Evolutionary conservation across 2,888 invertebrate species (phyloP).

Genomic region (Tetheella fluctuosa): DNA sequence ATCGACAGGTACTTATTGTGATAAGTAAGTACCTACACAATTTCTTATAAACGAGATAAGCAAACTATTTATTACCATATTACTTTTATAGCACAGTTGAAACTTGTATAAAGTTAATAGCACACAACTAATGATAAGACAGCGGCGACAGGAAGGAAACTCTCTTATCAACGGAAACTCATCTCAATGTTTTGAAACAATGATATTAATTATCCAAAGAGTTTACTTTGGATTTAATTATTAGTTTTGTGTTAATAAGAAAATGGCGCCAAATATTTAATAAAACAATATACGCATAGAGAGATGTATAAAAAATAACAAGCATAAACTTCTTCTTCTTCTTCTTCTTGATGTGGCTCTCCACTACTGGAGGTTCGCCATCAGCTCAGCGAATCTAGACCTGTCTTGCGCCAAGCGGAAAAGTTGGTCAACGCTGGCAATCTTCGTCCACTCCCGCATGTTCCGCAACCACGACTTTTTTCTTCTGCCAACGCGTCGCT

Average conservation of each 20-base stretch:
- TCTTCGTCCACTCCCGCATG: no score
- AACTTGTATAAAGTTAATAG: conserved; percentile 18
- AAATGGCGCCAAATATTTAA: not conserved
- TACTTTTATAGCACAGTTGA: not conserved
- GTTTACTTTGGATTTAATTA: conserved; percentile 10
- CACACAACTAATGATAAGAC: conserved; percentile 35
- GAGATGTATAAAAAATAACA: no score
- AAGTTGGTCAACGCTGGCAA: no score
- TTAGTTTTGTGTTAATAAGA: not conserved
- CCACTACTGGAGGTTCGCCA: no score
- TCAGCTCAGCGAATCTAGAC: no score
- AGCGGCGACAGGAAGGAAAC: conserved; percentile 65
- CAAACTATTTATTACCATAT: not conserved
- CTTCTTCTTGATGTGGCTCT: no score
- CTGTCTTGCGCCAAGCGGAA: no score
- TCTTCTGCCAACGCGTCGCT: no score
- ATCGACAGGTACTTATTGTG: not conserved
- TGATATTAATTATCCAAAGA: conserved; percentile 34
- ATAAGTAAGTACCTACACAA: not conserved
- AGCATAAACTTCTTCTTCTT: no score
- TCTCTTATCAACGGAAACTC: conserved; percentile 68
- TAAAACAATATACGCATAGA: no score
- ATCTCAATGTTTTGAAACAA: conserved; percentile 42
- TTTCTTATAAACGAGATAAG: not conserved
- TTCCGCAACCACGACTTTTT: no score